Evolutionary conservation across 2,797 vertebrate genomes (phyloP), one percentile per base, ranked within the genome.

Genomic region (Schizothorax lantsangensis): DNA sequence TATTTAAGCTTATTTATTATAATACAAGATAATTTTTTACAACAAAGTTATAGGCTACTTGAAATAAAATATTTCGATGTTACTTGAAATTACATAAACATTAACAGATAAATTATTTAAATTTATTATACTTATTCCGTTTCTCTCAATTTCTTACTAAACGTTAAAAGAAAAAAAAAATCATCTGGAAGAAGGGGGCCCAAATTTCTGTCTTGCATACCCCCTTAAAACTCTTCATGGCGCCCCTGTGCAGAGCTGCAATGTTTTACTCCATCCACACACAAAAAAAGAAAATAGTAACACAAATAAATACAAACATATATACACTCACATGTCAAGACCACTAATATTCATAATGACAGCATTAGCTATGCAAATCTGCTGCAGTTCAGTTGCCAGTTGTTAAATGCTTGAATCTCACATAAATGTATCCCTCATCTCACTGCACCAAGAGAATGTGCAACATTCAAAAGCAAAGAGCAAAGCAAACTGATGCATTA

Each of bases 401-500:
- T 30, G 71, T 73, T 30, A 43, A 62, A 72, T 73, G 19, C 43
- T 74, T 57, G 23, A 45, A 59, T 19, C 43, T 45, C 43, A 45
- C 30, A 17, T 17, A 30, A 21, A 59, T 52, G 47, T 64, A 45
- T 54, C 52, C 21, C 36, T 15, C 17, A 47, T 83, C 62, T 87
- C 80, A 82, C 26, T 36, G 17, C 15, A 68, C 15, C 30, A 68
- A 36, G 66, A 68, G 66, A 52, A 52, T 36, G 30, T 36, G 33
- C 3, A 68, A 19, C 33, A 68, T 36, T 38, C 64, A 68, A 49
- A 40, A 36, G 62, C 62, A 68, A 30, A 81, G 79, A 68, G 15
- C 43, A 81, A 49, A 49, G 43, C 14, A 64, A 81, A 49, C 23
- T 17, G 43, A 81, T 81, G 6, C 43, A 49, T 68, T 81, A 49